Evolutionary conservation across 1,140 invertebrate species (phyloP).

Genomic region (Heliconius melpomene): DNA sequence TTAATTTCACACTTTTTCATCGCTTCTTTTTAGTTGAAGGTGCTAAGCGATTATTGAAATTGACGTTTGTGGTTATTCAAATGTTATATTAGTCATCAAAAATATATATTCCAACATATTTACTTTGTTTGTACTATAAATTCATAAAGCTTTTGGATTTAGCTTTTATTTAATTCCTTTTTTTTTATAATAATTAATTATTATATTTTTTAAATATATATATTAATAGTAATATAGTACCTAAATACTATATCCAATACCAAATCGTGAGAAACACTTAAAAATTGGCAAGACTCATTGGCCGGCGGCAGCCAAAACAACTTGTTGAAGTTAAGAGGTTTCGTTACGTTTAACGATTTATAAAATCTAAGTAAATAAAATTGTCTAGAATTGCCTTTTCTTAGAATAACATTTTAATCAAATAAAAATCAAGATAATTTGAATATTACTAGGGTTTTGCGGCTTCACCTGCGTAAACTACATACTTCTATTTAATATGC

Average conservation of each 20-base stretch:
- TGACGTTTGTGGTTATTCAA: constrained; percentile 1
- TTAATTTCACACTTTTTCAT: constrained; percentile 10
- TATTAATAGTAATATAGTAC: neutral
- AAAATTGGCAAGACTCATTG: constrained; percentile 29
- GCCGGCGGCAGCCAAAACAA: constrained; percentile 16
- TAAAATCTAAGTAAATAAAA: neutral
- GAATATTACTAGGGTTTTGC: too few species aligned
- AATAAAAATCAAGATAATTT: too few species aligned
- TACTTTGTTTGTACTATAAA: too few species aligned
- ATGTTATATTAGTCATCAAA: neutral
- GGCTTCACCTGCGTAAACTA: too few species aligned
- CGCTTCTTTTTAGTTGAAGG: neutral
- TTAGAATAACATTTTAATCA: too few species aligned
- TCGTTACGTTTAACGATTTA: neutral
- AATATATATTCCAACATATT: too few species aligned
- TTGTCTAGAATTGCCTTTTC: too few species aligned
- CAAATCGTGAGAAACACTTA: neutral
- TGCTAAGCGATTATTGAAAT: neutral
- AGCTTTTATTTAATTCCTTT: neutral
- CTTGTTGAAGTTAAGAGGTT: neutral
- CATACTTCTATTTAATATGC: too few species aligned
- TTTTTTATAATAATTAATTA: too few species aligned
- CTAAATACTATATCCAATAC: too few species aligned
- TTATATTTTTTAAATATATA: neutral
- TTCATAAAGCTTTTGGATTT: neutral